A percentile compares a stretch with the other conserved stretches of the same genome.
Conservation (phyloP, 2,797 vertebrate genomes). For the Alfaro cultratus region DNA sequence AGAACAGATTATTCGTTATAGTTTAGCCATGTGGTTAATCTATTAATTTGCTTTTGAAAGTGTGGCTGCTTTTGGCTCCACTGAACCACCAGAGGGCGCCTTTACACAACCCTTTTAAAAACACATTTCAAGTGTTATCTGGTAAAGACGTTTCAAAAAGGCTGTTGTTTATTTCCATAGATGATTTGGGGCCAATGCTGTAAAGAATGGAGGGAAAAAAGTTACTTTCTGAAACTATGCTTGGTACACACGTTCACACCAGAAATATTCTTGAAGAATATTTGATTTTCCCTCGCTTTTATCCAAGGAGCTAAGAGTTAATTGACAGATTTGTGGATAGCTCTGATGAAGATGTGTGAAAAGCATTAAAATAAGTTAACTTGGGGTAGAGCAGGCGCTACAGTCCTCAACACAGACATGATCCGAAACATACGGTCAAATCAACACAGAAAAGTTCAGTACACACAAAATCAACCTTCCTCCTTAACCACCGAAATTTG, state of each 20-base stretch:
- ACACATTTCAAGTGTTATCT: background rate
- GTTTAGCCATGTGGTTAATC: background rate
- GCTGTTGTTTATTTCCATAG: background rate
- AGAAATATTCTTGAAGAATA: background rate
- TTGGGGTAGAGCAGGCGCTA: background rate
- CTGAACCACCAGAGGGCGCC: conserved; percentile 57
- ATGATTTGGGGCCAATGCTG: background rate
- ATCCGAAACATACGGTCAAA: no score
- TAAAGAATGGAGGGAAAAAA: background rate
- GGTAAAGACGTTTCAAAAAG: background rate
- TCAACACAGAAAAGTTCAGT: no score
- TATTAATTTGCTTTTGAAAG: background rate
- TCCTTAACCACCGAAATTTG: no score
- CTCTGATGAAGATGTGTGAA: background rate
- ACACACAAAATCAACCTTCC: no score
- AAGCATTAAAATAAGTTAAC: background rate
- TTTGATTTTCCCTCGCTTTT: background rate
- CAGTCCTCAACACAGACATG: background rate
- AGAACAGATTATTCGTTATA: background rate
- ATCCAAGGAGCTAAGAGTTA: background rate
- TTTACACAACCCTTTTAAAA: background rate
- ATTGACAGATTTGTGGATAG: background rate
- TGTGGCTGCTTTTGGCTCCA: background rate
- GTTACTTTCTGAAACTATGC: background rate
- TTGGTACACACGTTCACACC: background rate